A percentile compares a stretch with the other conserved stretches of the same genome.
phyloP scores from a whole-genome alignment of 2,888 invertebrate genomes.

The Drosophila subsilvestris region DNA sequence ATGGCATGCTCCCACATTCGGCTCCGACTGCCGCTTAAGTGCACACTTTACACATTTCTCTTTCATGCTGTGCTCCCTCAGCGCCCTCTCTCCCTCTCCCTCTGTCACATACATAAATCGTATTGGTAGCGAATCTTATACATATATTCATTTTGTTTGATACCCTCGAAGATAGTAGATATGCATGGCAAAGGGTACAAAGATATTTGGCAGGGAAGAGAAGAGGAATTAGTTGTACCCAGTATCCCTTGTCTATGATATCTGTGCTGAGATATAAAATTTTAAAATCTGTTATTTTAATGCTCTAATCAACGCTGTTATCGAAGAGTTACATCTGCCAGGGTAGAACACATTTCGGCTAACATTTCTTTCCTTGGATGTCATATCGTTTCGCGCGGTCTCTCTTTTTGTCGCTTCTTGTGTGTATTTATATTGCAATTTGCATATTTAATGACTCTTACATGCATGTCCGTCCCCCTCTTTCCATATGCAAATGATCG shows the following conservation, averaged over 20 bases:
- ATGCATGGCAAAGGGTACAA: not conserved
- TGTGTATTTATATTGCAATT: constrained; percentile 70
- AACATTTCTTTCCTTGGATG: constrained; percentile 22
- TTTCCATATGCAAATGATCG: constrained; percentile 66
- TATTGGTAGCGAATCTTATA: constrained; percentile 69
- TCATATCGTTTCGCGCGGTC: constrained; percentile 40
- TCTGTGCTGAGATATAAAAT: too few species aligned
- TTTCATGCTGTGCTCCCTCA: constrained; percentile 55
- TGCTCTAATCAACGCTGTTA: too few species aligned
- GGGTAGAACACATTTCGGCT: not conserved
- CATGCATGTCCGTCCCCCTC: constrained; percentile 52
- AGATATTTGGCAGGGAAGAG: too few species aligned
- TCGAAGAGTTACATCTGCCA: not conserved
- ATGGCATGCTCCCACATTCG: constrained; percentile 15
- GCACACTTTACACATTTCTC: constrained; percentile 77
- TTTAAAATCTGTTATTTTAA: too few species aligned
- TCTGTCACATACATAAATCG: constrained; percentile 74
- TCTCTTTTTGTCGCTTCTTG: constrained; percentile 55
- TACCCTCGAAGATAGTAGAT: not conserved
- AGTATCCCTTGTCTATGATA: too few species aligned
- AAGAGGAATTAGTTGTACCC: too few species aligned
- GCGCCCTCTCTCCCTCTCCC: constrained; percentile 26
- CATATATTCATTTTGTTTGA: constrained; percentile 21
- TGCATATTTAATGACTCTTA: constrained; percentile 80
- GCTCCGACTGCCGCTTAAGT: constrained; percentile 63